Evolutionary conservation across 2,797 vertebrate species (phyloP).

Genomic region (Anguilla pacifica): DNA sequence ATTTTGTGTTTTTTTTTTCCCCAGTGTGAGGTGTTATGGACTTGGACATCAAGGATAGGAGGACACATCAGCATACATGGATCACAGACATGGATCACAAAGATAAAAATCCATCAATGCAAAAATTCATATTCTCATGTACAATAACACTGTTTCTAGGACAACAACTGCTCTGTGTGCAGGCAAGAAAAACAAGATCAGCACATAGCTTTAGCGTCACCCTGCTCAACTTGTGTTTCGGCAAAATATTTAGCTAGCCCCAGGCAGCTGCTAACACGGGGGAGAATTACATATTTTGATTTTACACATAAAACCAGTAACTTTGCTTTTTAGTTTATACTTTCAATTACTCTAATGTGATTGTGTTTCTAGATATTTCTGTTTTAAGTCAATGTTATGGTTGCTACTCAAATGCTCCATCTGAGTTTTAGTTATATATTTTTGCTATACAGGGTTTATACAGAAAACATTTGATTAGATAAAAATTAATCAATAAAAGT

Average conservation of each 20-base stretch:
- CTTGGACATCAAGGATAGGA: background rate
- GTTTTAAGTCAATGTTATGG: background rate
- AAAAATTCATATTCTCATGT: background rate
- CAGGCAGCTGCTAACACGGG: background rate
- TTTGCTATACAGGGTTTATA: too few relatives aligned
- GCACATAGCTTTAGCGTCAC: background rate
- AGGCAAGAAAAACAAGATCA: background rate
- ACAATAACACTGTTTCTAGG: background rate
- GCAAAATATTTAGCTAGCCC: background rate
- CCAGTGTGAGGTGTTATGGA: background rate
- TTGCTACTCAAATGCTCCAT: too few relatives aligned
- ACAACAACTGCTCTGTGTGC: background rate
- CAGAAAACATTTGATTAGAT: too few relatives aligned
- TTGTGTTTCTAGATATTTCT: background rate
- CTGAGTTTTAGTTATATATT: too few relatives aligned
- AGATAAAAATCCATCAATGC: background rate
- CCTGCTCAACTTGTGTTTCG: background rate
- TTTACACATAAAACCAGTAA: constrained; percentile 1
- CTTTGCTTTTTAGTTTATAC: background rate
- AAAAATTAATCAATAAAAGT: too few relatives aligned
- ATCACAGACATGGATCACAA: background rate
- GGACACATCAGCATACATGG: background rate
- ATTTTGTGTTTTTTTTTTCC: background rate
- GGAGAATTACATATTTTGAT: background rate
- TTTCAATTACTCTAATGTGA: background rate